Evolutionary conservation across 2,888 invertebrate genomes (phyloP).

Genomic region (Andrena minutula): DNA sequence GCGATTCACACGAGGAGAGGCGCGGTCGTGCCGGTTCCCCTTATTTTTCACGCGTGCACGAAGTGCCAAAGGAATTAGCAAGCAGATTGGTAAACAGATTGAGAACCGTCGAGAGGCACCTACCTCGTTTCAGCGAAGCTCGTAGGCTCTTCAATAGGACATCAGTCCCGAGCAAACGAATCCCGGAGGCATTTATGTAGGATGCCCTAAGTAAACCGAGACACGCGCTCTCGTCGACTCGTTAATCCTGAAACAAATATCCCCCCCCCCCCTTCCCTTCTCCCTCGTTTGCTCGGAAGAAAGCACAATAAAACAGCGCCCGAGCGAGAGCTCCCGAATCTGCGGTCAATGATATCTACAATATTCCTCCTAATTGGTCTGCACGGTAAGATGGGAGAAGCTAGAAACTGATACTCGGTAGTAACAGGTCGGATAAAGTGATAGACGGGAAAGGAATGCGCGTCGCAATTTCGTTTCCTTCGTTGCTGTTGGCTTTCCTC

Average conservation of each 20-base stretch:
- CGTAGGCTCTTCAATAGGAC: conserved; percentile 51
- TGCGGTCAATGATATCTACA: not conserved
- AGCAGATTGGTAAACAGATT: conserved; percentile 20
- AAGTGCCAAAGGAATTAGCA: not conserved
- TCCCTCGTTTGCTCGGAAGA: not conserved
- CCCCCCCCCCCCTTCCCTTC: not conserved
- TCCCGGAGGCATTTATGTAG: conserved; percentile 41
- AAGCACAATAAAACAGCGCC: not conserved
- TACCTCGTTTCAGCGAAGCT: conserved; percentile 60
- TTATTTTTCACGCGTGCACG: not conserved
- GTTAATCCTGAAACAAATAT: conserved; percentile 47
- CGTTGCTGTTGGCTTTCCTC: not conserved
- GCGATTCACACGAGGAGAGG: not conserved
- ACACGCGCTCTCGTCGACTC: conserved; percentile 34
- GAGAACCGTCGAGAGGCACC: conserved; percentile 53
- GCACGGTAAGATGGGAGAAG: not conserved
- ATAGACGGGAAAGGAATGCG: not conserved
- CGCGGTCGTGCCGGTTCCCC: not conserved
- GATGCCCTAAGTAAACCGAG: conserved; percentile 51
- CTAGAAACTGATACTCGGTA: not conserved
- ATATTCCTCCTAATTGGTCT: not conserved
- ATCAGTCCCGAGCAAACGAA: conserved; percentile 63
- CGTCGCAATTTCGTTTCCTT: conserved; percentile 12
- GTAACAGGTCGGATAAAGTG: not conserved
- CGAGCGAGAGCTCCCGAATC: too few species aligned